These are phyloP conservation scores for Beroe forskalii DNA, from an alignment of 37 sponge, comb jelly and placozoan species.

Conservation along the genomic window DNA sequence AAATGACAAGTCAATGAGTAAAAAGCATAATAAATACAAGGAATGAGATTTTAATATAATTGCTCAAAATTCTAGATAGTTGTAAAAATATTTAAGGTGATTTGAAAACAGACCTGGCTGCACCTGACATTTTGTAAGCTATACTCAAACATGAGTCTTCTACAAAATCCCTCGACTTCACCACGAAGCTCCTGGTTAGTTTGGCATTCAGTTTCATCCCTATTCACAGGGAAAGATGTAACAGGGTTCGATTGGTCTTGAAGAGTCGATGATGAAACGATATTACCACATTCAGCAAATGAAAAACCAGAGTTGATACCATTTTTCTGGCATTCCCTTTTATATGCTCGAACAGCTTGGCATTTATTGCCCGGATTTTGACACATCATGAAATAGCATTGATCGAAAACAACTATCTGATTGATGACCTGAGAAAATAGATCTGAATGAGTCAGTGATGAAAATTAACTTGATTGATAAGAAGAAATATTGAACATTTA, in stretches of 20 bases:
- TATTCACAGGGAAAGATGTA: background rate
- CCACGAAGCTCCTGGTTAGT: background rate
- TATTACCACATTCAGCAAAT: background rate
- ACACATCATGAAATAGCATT: background rate
- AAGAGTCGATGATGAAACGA: background rate
- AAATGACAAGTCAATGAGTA: too few species aligned
- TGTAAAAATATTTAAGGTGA: background rate
- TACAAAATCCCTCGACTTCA: background rate
- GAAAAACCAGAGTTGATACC: background rate
- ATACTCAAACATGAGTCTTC: background rate
- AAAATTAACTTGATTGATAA: too few species aligned
- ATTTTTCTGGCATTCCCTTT: background rate
- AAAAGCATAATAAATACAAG: background rate
- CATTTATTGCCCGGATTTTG: background rate
- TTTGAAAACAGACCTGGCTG: constrained; percentile 24
- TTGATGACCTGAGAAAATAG: too few species aligned
- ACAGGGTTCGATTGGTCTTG: background rate
- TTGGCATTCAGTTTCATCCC: background rate
- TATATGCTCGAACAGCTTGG: background rate
- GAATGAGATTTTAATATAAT: background rate
- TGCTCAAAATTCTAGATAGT: background rate
- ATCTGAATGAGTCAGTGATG: too few species aligned
- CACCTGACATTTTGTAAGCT: constrained; percentile 2
- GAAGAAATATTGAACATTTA: too few species aligned
- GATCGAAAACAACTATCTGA: background rate